A percentile compares a stretch with the other conserved stretches of the same genome.
Conservation (phyloP, 2,888 invertebrate genomes). For the Sepioteuthis lessoniana region DNA sequence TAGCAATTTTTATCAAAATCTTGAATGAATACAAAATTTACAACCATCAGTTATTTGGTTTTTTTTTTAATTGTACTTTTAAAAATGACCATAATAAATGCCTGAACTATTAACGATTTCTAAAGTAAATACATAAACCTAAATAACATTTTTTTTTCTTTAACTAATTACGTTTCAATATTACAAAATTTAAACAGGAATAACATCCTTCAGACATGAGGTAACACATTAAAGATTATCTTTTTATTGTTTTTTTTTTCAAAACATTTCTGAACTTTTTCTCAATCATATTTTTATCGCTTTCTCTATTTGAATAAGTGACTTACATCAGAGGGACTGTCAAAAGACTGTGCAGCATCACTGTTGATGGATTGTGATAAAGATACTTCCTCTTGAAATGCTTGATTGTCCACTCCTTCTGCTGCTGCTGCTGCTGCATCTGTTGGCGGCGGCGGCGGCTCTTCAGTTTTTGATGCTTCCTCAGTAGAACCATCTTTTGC, state of each 20-base stretch:
- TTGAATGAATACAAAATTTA: too few species aligned
- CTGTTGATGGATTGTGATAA: constrained; percentile 24
- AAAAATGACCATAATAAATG: too few species aligned
- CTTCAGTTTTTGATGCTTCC: too few species aligned
- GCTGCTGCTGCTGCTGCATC: not conserved
- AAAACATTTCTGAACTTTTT: not conserved
- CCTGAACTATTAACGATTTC: too few species aligned
- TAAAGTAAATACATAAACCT: not conserved
- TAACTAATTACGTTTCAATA: not conserved
- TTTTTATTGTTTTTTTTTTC: too few species aligned
- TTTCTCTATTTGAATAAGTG: not conserved
- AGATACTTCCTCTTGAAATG: constrained; percentile 46
- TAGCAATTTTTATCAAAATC: too few species aligned
- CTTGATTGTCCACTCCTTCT: constrained; percentile 46
- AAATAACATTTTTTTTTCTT: not conserved
- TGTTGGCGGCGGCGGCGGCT: not conserved
- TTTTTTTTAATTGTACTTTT: too few species aligned
- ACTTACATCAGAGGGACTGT: constrained; percentile 46
- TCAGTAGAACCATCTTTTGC: not conserved
- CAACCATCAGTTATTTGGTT: too few species aligned
- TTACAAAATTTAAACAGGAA: not conserved
- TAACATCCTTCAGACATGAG: not conserved
- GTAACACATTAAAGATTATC: not conserved
- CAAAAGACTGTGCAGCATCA: not conserved
- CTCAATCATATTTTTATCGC: not conserved